phyloP scores from a whole-genome alignment of 1,140 invertebrate genomes.

The Philopotamus ludificatus region DNA sequence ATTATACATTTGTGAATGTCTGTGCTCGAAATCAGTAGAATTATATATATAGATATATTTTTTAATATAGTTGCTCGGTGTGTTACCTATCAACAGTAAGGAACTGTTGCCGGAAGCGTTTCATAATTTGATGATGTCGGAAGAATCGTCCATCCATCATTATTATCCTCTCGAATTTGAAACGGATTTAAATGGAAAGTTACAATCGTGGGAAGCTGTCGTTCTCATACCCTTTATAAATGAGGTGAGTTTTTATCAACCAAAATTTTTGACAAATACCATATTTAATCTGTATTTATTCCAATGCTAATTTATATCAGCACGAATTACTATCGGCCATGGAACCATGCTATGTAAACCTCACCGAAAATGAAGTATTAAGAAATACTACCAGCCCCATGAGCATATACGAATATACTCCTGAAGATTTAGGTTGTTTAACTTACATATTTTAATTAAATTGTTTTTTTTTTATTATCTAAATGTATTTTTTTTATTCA shows the following conservation, averaged over 20 bases:
- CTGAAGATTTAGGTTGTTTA: constrained; percentile 57
- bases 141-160: constrained; percentile 80
- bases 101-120: constrained; percentile 78
- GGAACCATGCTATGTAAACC: constrained; percentile 62
- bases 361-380: constrained; percentile 71
- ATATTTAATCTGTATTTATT: constrained; percentile 10
- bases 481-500: constrained; percentile 3
- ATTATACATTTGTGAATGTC: neutral
- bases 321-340: constrained; percentile 73
- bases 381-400: constrained; percentile 87
- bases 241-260: constrained; percentile 62
- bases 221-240: constrained; percentile 97
- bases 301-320: neutral
- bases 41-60: constrained; percentile 10
- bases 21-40: too few species aligned
- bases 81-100: constrained; percentile 83
- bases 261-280: neutral
- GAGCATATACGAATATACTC: constrained; percentile 71
- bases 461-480: constrained; percentile 38
- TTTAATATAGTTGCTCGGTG: constrained; percentile 73
- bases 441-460: constrained; percentile 39
- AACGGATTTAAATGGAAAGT: constrained; percentile 90
- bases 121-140: constrained; percentile 78
- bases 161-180: constrained; percentile 91
- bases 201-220: constrained; percentile 96